phyloP scores from a whole-genome alignment of 2,888 invertebrate species.

The Pollenia labialis region DNA sequence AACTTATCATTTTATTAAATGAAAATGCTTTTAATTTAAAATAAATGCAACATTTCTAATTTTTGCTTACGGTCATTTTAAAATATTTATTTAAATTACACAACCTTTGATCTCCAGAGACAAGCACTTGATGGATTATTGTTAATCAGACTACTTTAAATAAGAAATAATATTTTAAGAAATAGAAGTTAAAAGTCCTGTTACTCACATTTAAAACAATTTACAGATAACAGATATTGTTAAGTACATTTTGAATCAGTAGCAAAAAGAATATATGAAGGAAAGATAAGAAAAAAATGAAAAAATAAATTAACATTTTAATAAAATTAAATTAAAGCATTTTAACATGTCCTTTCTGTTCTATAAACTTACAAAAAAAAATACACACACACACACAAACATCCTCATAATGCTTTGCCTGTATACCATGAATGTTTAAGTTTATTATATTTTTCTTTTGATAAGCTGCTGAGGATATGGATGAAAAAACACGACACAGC shows the following conservation, averaged over 20 bases:
- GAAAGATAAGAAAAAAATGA: conserved; percentile 21
- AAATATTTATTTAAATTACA: neutral
- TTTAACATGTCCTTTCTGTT: conserved; percentile 67
- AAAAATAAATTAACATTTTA: conserved; percentile 69
- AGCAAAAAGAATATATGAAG: neutral
- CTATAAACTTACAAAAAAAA: conserved; percentile 16
- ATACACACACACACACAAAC: neutral
- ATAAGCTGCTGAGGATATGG: conserved; percentile 69
- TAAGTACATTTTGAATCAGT: conserved; percentile 26
- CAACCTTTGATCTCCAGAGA: too few species aligned
- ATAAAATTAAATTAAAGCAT: conserved; percentile 73
- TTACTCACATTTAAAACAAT: conserved; percentile 46
- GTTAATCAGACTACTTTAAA: neutral
- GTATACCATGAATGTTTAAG: conserved; percentile 16
- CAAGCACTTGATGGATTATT: too few species aligned
- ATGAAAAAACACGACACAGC: conserved; percentile 68
- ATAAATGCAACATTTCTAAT: neutral
- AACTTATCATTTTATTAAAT: too few species aligned
- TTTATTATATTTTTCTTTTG: conserved; percentile 58
- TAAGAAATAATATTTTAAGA: neutral
- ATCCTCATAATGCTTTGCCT: neutral
- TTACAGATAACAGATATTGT: conserved; percentile 24
- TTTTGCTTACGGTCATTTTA: neutral
- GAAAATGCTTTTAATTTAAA: too few species aligned
- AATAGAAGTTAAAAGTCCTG: conserved; percentile 11